phyloP scores from a whole-genome alignment of 1,140 invertebrate genomes.

The Meloidogyne hapla region DNA sequence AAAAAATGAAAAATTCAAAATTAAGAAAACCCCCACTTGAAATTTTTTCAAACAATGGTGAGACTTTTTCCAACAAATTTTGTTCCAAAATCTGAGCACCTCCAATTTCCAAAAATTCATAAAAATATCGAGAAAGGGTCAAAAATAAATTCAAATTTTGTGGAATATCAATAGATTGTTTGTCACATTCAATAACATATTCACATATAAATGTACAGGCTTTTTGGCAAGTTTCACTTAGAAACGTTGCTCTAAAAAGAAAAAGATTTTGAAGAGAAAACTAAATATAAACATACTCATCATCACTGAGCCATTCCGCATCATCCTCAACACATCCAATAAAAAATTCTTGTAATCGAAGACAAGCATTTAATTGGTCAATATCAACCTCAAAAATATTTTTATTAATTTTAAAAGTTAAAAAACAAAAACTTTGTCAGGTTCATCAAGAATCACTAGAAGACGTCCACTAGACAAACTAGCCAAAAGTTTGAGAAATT shows the following conservation, averaged over 20 bases:
- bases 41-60: slow-evolving; percentile 2
- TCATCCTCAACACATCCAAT: slow-evolving; percentile 22
- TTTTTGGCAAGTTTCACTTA: slow-evolving; percentile 18
- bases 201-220: slow-evolving; percentile 1
- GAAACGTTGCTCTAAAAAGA: slow-evolving; percentile 16
- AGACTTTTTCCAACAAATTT: background rate
- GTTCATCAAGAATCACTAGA: slow-evolving; percentile 8
- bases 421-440: slow-evolving; percentile 9
- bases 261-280: background rate
- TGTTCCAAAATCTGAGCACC: slow-evolving; percentile 10
- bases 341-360: slow-evolving; percentile 27
- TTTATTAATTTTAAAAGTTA: background rate
- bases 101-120: slow-evolving; percentile 10
- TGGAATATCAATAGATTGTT: background rate
- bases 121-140: slow-evolving; percentile 11
- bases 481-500: slow-evolving; percentile 20
- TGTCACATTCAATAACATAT: background rate
- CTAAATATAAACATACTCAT: slow-evolving; percentile 1
- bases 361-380: slow-evolving; percentile 18
- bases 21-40: background rate
- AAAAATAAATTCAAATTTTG: slow-evolving; percentile 6
- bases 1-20: background rate
- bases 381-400: slow-evolving; percentile 11
- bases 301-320: slow-evolving; percentile 17
- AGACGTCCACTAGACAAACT: slow-evolving; percentile 26